Conservation (phyloP, 2,888 invertebrate genomes). For the Euzophera pinguis region DNA sequence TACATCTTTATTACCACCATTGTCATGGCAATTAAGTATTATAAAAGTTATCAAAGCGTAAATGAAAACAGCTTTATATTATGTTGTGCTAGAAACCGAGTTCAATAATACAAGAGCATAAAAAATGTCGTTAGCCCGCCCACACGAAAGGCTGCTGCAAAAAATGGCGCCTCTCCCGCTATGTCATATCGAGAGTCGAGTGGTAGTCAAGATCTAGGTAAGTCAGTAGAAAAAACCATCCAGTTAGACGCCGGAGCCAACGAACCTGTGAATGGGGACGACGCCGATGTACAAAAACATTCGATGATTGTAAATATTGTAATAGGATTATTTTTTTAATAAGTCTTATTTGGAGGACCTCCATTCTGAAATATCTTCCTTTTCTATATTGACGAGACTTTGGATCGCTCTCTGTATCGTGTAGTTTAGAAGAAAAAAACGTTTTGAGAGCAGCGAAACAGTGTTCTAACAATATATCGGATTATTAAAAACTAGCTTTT, state of each 20-base stretch:
- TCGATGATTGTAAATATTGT: conserved; percentile 35
- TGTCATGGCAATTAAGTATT: conserved; percentile 20
- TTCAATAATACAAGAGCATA: conserved; percentile 29
- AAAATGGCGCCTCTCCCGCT: conserved; percentile 42
- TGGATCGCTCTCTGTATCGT: no score
- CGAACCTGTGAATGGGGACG: conserved; percentile 54
- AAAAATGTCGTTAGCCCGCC: conserved; percentile 45
- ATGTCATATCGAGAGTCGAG: conserved; percentile 42
- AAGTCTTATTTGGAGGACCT: no score
- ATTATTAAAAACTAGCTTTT: no score
- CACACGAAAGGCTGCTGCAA: conserved; percentile 31
- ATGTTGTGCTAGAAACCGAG: conserved; percentile 31
- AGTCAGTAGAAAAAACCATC: conserved; percentile 47
- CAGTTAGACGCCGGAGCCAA: conserved; percentile 66
- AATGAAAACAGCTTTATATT: conserved; percentile 25
- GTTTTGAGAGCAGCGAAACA: no score
- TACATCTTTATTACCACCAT: conserved; percentile 15
- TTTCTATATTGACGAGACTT: no score
- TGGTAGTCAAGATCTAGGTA: conserved; percentile 37
- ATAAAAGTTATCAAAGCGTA: conserved; percentile 23
- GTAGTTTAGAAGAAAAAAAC: no score
- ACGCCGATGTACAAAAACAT: conserved; percentile 45
- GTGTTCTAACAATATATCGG: no score
- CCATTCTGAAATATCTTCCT: no score
- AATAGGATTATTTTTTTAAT: no score